Evolutionary conservation across 2,113 vertebrate species (phyloP).

Genomic region (Corythoichthys intestinalis): DNA sequence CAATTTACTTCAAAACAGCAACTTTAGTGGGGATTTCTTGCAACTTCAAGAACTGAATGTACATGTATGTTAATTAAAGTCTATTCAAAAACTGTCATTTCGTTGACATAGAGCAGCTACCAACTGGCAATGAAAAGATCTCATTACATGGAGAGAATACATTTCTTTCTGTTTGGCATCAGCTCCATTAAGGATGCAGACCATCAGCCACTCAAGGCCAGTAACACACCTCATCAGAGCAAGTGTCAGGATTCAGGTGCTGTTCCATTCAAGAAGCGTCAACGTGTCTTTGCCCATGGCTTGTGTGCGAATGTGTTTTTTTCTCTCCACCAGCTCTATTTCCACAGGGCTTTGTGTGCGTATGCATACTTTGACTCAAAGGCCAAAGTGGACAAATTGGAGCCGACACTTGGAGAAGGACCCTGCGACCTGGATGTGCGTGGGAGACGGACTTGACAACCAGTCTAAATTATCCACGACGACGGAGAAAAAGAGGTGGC

Average conservation of each 20-base stretch:
- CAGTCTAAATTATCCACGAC: conserved; percentile 26
- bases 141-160: too few species aligned
- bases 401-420: conserved; percentile 41
- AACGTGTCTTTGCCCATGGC: conserved; percentile 33
- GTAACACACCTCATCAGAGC: conserved; percentile 50
- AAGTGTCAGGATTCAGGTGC: conserved; percentile 54
- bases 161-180: background rate
- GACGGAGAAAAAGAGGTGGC: conserved; percentile 7
- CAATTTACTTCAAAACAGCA: too few species aligned
- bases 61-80: too few species aligned
- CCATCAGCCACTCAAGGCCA: conserved; percentile 33
- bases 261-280: conserved; percentile 34
- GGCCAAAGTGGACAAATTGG: conserved; percentile 53
- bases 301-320: conserved; percentile 8
- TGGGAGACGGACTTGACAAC: conserved; percentile 15
- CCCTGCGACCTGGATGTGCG: conserved; percentile 28
- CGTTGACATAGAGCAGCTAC: too few species aligned
- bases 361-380: conserved; percentile 34
- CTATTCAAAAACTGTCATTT: too few species aligned
- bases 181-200: conserved; percentile 29
- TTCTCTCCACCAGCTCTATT: background rate
- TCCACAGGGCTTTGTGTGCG: conserved; percentile 2
- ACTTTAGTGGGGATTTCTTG: too few species aligned
- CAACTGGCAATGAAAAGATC: too few species aligned
- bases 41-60: too few species aligned